Conservation (phyloP, 2,113 vertebrate species). For the Panurus biarmicus region DNA sequence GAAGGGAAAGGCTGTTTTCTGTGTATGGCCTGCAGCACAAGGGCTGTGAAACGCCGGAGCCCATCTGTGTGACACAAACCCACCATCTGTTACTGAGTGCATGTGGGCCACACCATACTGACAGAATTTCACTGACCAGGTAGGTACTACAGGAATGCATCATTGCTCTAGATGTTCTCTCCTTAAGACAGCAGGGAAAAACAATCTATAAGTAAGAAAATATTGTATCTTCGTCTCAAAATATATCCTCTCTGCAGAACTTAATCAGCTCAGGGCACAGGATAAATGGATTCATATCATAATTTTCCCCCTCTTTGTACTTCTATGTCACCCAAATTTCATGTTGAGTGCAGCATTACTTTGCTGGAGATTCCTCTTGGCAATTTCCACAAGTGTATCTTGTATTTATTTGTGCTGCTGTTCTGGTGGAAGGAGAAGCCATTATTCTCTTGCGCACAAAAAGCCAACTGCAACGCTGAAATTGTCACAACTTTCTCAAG, state of each 20-base stretch:
- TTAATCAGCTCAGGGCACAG: background rate
- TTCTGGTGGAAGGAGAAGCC: background rate
- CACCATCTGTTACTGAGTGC: background rate
- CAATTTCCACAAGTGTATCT: background rate
- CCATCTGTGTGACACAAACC: background rate
- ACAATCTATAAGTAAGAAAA: background rate
- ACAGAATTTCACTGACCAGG: background rate
- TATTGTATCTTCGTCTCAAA: background rate
- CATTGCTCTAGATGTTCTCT: background rate
- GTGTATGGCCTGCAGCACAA: background rate
- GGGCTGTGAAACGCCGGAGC: background rate
- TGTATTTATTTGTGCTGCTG: background rate
- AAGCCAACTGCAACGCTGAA: background rate
- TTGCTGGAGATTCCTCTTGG: background rate
- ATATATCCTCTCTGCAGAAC: background rate
- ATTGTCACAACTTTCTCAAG: background rate
- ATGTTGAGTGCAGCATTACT: background rate
- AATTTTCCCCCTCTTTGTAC: background rate
- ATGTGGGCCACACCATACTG: fast-evolving
- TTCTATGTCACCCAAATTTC: background rate
- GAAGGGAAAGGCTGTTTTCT: background rate
- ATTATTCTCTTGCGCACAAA: background rate
- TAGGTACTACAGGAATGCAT: background rate
- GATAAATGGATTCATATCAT: background rate
- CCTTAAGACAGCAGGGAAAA: background rate